Percentiles rank a stretch among this genome's conserved stretches.
Conservation (phyloP, 2,113 vertebrate genomes). For the Bothrops jararaca region DNA sequence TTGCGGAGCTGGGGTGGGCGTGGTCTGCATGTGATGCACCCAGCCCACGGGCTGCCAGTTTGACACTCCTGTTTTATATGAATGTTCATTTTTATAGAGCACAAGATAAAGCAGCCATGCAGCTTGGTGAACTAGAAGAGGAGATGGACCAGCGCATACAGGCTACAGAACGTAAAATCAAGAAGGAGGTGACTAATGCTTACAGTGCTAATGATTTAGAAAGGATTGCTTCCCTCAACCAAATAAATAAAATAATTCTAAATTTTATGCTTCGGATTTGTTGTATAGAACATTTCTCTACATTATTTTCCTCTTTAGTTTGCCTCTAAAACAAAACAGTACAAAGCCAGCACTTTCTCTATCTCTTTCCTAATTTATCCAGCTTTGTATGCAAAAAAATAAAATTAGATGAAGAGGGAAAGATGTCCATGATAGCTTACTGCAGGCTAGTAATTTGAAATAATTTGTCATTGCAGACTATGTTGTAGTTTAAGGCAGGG, state of each 20-base stretch:
- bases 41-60: no score
- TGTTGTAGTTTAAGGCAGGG: not conserved
- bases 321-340: not conserved
- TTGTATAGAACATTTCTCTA: not conserved
- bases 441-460: not conserved
- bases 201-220: not conserved
- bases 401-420: not conserved
- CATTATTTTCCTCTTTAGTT: not conserved
- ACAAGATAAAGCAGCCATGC: conserved; percentile 91
- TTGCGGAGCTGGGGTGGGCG: no score
- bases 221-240: not conserved
- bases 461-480: not conserved
- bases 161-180: conserved; percentile 77
- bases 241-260: not conserved
- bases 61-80: not conserved
- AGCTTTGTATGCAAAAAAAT: not conserved
- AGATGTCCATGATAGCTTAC: not conserved
- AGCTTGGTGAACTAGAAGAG: conserved; percentile 91
- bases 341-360: not conserved
- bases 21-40: no score
- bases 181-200: conserved; percentile 78
- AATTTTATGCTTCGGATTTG: not conserved
- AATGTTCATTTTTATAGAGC: conserved; percentile 74
- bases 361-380: not conserved
- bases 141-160: conserved; percentile 96